phyloP scores from a whole-genome alignment of 35 echinoderm and acorn worm genomes.

The Anneissia japonica region DNA sequence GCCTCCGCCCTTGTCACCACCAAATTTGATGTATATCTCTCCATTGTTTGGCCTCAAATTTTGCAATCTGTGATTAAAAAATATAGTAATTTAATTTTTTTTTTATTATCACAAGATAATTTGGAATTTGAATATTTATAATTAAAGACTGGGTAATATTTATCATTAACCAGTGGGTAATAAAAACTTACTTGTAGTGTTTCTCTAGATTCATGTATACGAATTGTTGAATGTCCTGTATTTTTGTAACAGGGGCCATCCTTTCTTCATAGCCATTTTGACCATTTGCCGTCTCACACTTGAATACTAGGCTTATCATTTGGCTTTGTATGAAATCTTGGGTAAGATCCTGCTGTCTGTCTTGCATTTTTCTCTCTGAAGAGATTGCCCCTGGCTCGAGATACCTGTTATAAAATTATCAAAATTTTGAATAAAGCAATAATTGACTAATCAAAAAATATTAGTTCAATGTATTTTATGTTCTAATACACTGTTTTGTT shows the following conservation, averaged over 20 bases:
- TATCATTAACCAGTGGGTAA: not conserved
- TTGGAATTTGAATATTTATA: not conserved
- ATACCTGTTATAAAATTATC: not conserved
- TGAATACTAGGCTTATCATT: not conserved
- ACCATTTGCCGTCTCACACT: not conserved
- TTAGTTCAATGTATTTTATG: too few relatives aligned
- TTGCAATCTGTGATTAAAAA: conserved; percentile 7
- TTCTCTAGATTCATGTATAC: not conserved
- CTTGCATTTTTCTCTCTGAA: not conserved
- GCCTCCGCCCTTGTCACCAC: conserved; percentile 28
- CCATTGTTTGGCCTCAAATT: not conserved
- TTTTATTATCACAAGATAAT: too few relatives aligned
- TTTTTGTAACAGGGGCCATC: not conserved
- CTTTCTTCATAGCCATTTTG: not conserved
- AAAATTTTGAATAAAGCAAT: too few relatives aligned
- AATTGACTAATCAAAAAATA: too few relatives aligned
- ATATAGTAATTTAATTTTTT: not conserved
- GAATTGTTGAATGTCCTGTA: not conserved
- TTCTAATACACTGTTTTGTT: not conserved
- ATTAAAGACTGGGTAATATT: not conserved
- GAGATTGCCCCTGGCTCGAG: not conserved
- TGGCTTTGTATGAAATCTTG: not conserved
- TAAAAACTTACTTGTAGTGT: conserved; percentile 5
- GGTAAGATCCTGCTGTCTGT: not conserved
- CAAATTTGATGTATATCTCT: conserved; percentile 22